Evolutionary conservation across 2,888 invertebrate species (phyloP).

Genomic region (Aleiodes leptofemur): DNA sequence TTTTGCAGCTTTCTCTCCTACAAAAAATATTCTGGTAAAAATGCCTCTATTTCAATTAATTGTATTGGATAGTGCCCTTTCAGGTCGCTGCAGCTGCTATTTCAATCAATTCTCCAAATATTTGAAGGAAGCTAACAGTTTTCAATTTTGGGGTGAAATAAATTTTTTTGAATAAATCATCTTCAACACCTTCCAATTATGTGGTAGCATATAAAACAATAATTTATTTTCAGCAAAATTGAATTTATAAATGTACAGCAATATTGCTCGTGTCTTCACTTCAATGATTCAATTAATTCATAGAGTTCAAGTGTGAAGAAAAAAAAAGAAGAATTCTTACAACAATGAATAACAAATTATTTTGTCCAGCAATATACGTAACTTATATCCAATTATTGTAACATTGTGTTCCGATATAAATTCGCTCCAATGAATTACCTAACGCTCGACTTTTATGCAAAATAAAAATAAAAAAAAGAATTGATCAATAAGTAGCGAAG

Average conservation of each 20-base stretch:
- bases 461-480: background rate
- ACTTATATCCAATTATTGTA: constrained; percentile 23
- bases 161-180: constrained; percentile 25
- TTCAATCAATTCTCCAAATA: too few species aligned
- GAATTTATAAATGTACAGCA: constrained; percentile 35
- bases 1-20: too few species aligned
- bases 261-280: constrained; percentile 2
- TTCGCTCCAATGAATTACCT: background rate
- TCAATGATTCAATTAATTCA: constrained; percentile 1
- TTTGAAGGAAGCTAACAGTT: too few species aligned
- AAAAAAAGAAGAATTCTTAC: constrained; percentile 19
- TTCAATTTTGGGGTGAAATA: too few species aligned
- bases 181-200: constrained; percentile 24
- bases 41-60: too few species aligned
- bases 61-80: too few species aligned
- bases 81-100: too few species aligned
- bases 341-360: constrained; percentile 27
- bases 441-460: constrained; percentile 4
- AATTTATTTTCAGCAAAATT: constrained; percentile 31
- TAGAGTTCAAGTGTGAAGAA: background rate
- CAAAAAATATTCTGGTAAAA: too few species aligned
- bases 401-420: constrained; percentile 19
- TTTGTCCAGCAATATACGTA: constrained; percentile 33
- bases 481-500: too few species aligned
- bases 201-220: constrained; percentile 33